Evolutionary conservation across 2,113 vertebrate genomes (phyloP).

Genomic region (Paradisaea rubra): DNA sequence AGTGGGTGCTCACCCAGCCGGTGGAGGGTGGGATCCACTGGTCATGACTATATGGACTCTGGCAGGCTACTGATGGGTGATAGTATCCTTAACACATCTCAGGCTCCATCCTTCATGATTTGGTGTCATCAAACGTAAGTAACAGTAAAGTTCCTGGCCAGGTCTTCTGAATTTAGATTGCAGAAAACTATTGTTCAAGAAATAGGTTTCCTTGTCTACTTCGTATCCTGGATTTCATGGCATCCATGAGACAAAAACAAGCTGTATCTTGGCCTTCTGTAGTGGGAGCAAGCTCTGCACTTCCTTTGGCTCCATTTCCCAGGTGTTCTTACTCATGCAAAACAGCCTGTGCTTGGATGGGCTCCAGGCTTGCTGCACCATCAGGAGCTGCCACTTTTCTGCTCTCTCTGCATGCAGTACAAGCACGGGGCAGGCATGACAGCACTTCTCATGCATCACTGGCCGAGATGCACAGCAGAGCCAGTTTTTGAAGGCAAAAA

Average conservation of each 20-base stretch:
- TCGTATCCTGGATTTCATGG: background rate
- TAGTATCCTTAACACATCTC: background rate
- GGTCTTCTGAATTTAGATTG: background rate
- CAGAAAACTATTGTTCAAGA: background rate
- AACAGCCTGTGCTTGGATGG: background rate
- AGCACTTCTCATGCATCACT: background rate
- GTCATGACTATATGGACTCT: background rate
- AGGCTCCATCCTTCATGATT: background rate
- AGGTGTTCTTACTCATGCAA: background rate
- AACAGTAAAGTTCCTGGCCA: background rate
- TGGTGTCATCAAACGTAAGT: background rate
- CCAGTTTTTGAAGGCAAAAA: background rate
- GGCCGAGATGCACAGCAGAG: fast-evolving
- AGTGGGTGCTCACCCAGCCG: background rate
- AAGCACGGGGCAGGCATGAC: background rate
- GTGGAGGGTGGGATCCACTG: background rate
- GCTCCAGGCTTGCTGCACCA: background rate
- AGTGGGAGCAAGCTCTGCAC: background rate
- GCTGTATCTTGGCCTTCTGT: background rate
- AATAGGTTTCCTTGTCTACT: background rate
- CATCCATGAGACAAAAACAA: background rate
- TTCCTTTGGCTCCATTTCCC: background rate
- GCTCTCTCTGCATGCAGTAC: background rate
- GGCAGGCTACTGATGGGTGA: background rate
- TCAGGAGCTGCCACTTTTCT: background rate